These are phyloP conservation scores for Tympanuchus pallidicinctus DNA, from an alignment of 2,113 vertebrate genomes.

Conservation along the genomic window DNA sequence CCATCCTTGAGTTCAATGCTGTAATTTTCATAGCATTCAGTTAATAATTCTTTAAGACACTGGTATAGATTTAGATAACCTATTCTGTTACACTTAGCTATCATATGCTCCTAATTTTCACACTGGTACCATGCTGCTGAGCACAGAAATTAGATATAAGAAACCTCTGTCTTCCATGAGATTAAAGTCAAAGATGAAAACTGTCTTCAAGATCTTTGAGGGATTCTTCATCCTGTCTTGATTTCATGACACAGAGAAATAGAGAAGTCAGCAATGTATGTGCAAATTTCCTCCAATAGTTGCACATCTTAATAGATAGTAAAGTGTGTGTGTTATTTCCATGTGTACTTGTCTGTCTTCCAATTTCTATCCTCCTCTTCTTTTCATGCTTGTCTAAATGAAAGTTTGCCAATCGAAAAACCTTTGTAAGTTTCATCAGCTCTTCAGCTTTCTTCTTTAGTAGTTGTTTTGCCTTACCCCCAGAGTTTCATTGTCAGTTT, in stretches of 20 bases:
- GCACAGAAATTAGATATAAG: not conserved
- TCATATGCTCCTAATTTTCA: not conserved
- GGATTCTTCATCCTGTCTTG: not conserved
- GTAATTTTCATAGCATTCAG: not conserved
- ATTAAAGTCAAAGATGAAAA: not conserved
- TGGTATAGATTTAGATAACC: not conserved
- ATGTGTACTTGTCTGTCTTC: slow-evolving; percentile 20
- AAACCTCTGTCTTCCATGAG: not conserved
- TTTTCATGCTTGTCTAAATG: slow-evolving; percentile 19
- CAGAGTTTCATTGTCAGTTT: not conserved
- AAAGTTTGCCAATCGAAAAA: not conserved
- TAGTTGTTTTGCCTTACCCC: not conserved
- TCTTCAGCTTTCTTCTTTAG: not conserved
- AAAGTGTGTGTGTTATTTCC: slow-evolving; percentile 10
- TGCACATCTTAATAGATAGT: slow-evolving; percentile 20
- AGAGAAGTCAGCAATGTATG: slow-evolving; percentile 17
- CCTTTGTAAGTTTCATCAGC: not conserved
- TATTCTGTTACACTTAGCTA: not conserved
- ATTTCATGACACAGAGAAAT: not conserved
- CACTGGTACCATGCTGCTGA: fast-evolving
- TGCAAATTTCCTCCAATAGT: slow-evolving; percentile 27
- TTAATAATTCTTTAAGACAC: not conserved
- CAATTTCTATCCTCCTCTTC: not conserved
- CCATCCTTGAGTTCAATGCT: not conserved
- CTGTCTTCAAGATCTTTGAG: not conserved